phyloP scores from a whole-genome alignment of 2,797 vertebrate genomes.

The Characodon lateralis region DNA sequence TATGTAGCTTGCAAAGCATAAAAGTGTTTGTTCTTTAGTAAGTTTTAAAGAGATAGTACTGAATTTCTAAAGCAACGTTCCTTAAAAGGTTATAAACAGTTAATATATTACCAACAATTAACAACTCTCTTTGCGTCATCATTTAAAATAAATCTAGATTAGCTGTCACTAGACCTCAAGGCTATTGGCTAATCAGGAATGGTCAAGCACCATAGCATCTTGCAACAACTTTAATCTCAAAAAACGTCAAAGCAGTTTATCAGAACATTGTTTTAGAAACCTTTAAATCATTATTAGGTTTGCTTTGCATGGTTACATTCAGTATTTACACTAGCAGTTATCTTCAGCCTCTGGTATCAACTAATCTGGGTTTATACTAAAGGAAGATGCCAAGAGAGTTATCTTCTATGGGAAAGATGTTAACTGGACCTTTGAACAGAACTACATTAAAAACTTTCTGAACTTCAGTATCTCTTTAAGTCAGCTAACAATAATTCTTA shows the following conservation, averaged over 20 bases:
- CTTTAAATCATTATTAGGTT: not conserved
- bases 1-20: constrained; percentile 2
- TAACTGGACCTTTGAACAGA: constrained; percentile 1
- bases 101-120: not conserved
- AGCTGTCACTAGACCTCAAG: not conserved
- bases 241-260: not conserved
- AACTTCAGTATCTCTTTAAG: not conserved
- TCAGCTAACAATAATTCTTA: not conserved
- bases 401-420: not conserved
- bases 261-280: not conserved
- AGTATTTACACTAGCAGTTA: not conserved
- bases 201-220: not conserved
- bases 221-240: not conserved
- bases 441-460: not conserved
- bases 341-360: not conserved
- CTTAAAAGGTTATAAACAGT: not conserved
- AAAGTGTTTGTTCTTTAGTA: not conserved
- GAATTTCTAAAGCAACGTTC: not conserved
- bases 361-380: not conserved
- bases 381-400: not conserved
- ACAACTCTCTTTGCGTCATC: not conserved
- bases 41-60: not conserved
- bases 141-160: not conserved
- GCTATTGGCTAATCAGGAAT: not conserved
- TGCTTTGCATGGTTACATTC: not conserved